Conservation (phyloP, 2,113 vertebrate genomes). For the Rhodinocichla rosea region DNA sequence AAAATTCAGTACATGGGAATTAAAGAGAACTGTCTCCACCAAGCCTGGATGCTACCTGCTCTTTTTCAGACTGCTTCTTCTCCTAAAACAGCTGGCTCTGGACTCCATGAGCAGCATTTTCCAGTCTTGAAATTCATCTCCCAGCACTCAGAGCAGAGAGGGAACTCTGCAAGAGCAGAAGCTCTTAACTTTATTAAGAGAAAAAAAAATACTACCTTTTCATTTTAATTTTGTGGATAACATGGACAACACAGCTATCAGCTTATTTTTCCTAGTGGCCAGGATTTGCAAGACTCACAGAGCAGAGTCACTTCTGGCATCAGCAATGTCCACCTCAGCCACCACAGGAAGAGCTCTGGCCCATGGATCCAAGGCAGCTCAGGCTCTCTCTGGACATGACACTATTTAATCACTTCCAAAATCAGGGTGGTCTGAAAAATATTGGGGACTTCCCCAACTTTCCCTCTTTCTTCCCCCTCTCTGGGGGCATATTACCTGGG, state of each 20-base stretch:
- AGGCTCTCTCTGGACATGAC: not conserved
- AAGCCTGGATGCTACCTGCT: not conserved
- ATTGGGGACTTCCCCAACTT: not conserved
- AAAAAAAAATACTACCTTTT: not conserved
- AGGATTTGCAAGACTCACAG: not conserved
- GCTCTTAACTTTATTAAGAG: not conserved
- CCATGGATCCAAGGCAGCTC: not conserved
- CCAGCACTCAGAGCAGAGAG: not conserved
- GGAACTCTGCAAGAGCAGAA: not conserved
- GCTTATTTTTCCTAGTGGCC: not conserved
- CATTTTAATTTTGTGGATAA: not conserved
- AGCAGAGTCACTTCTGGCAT: not conserved
- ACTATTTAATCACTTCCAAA: not conserved
- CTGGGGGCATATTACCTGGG: fast-evolving
- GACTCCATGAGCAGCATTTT: not conserved
- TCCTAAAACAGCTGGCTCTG: not conserved
- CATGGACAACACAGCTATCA: not conserved
- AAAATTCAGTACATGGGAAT: not conserved
- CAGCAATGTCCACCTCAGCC: not conserved
- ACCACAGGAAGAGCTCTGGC: not conserved
- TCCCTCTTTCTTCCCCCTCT: not conserved
- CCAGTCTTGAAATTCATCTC: not conserved
- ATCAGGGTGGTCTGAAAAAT: not conserved
- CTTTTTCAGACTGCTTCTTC: not conserved
- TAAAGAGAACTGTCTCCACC: not conserved